Conservation (phyloP, 2,113 vertebrate species). For the Naja naja region DNA sequence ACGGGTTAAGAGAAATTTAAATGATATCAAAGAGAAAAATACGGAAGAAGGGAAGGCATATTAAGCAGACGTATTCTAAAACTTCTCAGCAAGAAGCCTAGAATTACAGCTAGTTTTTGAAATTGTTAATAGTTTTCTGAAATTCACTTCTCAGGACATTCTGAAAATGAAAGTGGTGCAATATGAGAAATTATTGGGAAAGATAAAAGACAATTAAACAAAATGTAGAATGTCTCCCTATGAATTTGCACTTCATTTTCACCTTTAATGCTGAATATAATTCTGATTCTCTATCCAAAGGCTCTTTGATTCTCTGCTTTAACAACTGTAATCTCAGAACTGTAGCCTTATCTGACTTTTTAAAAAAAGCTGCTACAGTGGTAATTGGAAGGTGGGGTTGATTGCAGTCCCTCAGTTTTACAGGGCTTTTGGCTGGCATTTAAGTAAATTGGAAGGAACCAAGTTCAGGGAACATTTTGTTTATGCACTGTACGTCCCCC, state of each 20-base stretch:
- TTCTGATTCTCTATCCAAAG: conserved; percentile 4
- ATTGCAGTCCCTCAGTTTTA: not conserved
- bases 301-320: not conserved
- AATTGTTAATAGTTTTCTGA: not conserved
- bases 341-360: not conserved
- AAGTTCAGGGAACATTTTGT: not conserved
- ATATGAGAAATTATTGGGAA: conserved; percentile 8
- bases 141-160: not conserved
- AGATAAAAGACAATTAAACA: not conserved
- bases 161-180: not conserved
- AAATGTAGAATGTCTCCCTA: not conserved
- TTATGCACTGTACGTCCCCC: not conserved
- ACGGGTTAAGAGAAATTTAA: conserved; percentile 38
- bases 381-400: not conserved
- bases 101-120: conserved; percentile 28
- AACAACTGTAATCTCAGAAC: not conserved
- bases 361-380: not conserved
- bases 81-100: conserved; percentile 61
- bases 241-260: conserved; percentile 29
- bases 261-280: not conserved
- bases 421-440: not conserved
- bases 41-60: conserved; percentile 58
- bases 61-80: conserved; percentile 71
- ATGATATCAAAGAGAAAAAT: conserved; percentile 52
- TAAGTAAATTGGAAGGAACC: not conserved